Percentiles rank a stretch among this genome's conserved stretches.
These are phyloP conservation scores for Pipra filicauda DNA, from an alignment of 2,113 vertebrate genomes.

Conservation along the genomic window DNA sequence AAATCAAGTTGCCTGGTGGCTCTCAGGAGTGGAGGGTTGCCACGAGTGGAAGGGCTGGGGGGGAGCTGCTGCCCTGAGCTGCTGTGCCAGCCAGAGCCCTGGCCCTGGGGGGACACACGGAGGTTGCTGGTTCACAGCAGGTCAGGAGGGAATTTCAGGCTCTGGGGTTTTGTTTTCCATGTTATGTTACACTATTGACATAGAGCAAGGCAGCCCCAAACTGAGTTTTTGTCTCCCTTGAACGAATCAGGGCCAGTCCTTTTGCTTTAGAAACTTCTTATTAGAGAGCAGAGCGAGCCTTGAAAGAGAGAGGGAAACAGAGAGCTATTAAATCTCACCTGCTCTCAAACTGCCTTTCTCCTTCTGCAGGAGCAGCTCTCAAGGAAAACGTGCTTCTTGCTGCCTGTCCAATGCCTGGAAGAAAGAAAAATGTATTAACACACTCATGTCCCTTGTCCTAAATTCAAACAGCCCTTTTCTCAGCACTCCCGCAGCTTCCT, in stretches of 20 bases:
- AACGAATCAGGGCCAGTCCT: not conserved
- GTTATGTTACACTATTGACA: not conserved
- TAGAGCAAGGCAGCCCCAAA: not conserved
- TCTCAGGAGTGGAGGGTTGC: not conserved
- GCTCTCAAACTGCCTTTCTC: not conserved
- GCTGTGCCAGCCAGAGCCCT: not conserved
- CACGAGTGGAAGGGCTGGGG: not conserved
- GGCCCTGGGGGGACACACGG: not conserved
- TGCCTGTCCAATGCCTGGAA: not conserved
- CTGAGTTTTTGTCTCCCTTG: not conserved
- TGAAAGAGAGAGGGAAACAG: not conserved
- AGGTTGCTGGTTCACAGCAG: not conserved
- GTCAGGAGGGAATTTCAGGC: not conserved
- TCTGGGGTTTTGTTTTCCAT: not conserved
- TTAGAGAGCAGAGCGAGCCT: not conserved
- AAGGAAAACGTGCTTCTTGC: not conserved
- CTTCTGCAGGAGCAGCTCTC: not conserved
- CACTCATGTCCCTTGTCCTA: not conserved
- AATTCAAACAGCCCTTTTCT: not conserved
- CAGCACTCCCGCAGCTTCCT: not conserved
- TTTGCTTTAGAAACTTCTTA: not conserved
- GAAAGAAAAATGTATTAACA: not conserved
- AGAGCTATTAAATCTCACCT: not conserved
- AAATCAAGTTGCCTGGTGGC: conserved; percentile 5
- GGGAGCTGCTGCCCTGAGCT: not conserved